These are phyloP conservation scores for Papilio aristodemus DNA, from an alignment of 1,140 invertebrate species.

Conservation along the genomic window DNA sequence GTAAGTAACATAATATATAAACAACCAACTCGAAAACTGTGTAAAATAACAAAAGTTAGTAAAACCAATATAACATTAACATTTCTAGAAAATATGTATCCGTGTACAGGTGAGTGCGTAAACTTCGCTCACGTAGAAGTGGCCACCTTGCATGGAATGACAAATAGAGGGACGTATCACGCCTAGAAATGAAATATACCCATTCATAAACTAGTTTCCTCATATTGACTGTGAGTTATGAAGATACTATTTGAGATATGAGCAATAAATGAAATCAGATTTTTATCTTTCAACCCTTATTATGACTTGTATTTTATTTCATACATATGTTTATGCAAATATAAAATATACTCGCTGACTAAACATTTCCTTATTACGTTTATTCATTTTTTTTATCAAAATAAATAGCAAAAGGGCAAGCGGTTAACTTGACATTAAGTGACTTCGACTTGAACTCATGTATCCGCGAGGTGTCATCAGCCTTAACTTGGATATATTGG, in stretches of 20 bases:
- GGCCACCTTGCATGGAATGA: conserved; percentile 53
- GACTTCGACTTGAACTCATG: too few species aligned
- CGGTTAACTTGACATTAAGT: too few species aligned
- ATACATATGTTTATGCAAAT: not conserved
- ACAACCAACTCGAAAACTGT: too few species aligned
- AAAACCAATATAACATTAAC: not conserved
- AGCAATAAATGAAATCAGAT: conserved; percentile 19
- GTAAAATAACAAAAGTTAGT: too few species aligned
- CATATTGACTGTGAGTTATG: conserved; percentile 32
- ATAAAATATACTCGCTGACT: too few species aligned
- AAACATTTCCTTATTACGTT: too few species aligned
- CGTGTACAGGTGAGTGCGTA: conserved; percentile 62
- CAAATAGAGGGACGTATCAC: conserved; percentile 52
- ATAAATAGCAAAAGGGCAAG: too few species aligned
- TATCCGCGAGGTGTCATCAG: too few species aligned
- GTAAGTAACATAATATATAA: too few species aligned
- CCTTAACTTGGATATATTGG: too few species aligned
- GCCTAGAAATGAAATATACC: conserved; percentile 51
- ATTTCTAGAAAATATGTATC: conserved; percentile 42
- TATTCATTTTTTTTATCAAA: too few species aligned
- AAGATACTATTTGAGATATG: conserved; percentile 29
- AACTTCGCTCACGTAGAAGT: conserved; percentile 62
- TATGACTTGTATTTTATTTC: not conserved
- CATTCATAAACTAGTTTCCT: conserved; percentile 51
- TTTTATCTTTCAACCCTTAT: conserved; percentile 12